A percentile compares a stretch with the other conserved stretches of the same genome.
Conservation (phyloP, 2,113 vertebrate species). For the Gavialis gangeticus region DNA sequence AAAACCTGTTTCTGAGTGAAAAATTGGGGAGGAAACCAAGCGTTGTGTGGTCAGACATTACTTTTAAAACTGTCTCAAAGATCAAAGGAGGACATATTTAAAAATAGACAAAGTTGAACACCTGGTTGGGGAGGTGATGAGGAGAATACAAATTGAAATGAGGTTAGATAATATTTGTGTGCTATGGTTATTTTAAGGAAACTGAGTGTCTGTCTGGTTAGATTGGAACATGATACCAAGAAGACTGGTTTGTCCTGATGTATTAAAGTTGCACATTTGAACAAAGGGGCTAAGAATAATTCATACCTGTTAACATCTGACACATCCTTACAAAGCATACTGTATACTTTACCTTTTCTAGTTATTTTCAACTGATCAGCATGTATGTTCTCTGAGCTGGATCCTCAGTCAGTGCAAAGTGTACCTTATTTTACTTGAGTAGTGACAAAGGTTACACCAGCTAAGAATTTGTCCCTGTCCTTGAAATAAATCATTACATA, state of each 20-base stretch:
- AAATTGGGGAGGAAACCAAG: neutral
- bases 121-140: neutral
- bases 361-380: slow-evolving; percentile 10
- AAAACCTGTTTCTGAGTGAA: neutral
- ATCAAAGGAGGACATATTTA: neutral
- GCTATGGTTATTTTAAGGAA: neutral
- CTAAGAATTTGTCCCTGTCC: neutral
- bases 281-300: neutral
- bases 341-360: slow-evolving; percentile 34
- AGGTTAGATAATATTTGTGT: neutral
- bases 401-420: slow-evolving; percentile 13
- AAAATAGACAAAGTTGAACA: neutral
- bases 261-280: neutral
- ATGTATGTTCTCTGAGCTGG: slow-evolving; percentile 17
- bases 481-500: neutral
- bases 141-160: neutral
- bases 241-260: neutral
- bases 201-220: neutral
- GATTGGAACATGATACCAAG: neutral
- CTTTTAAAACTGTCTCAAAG: neutral
- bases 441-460: neutral
- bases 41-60: neutral
- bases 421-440: neutral
- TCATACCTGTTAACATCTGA: neutral
- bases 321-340: neutral